A percentile compares a stretch with the other conserved stretches of the same genome.
Conservation (phyloP, 2,113 vertebrate species). For the Catharus bicknelli region DNA sequence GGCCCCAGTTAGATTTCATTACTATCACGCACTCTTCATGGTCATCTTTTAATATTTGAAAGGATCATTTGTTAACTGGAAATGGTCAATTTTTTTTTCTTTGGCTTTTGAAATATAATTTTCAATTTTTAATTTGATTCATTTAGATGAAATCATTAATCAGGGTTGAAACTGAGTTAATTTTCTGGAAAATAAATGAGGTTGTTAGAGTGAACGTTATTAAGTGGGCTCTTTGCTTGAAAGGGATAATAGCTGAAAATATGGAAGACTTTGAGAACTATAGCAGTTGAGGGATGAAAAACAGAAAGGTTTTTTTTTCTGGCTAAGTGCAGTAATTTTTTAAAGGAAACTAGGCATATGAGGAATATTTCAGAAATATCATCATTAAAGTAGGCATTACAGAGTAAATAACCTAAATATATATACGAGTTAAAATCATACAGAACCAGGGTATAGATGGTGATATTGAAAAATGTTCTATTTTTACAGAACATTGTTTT, state of each 20-base stretch:
- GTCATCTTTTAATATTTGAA: constrained; percentile 98
- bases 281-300: constrained; percentile 71
- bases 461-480: neutral
- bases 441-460: neutral
- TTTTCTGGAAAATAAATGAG: constrained; percentile 99
- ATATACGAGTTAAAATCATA: constrained; percentile 39
- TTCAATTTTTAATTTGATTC: constrained; percentile 99
- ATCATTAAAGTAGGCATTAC: neutral
- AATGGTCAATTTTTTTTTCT: constrained; percentile 86
- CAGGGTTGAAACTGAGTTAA: constrained; percentile 99
- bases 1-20: constrained; percentile 83
- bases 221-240: constrained; percentile 86
- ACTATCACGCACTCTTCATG: constrained; percentile 77
- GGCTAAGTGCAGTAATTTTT: constrained; percentile 79
- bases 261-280: constrained; percentile 68
- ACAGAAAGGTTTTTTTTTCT: constrained; percentile 54
- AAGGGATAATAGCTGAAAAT: constrained; percentile 81
- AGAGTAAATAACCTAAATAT: constrained; percentile 67
- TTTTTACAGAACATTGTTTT: neutral
- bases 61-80: constrained; percentile 99
- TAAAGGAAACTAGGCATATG: constrained; percentile 64
- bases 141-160: constrained; percentile 99
- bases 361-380: constrained; percentile 57
- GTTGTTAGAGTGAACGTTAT: constrained; percentile 96
- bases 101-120: constrained; percentile 99